Evolutionary conservation across 2,797 vertebrate species (phyloP).

Genomic region (Spondyliosoma cantharus): DNA sequence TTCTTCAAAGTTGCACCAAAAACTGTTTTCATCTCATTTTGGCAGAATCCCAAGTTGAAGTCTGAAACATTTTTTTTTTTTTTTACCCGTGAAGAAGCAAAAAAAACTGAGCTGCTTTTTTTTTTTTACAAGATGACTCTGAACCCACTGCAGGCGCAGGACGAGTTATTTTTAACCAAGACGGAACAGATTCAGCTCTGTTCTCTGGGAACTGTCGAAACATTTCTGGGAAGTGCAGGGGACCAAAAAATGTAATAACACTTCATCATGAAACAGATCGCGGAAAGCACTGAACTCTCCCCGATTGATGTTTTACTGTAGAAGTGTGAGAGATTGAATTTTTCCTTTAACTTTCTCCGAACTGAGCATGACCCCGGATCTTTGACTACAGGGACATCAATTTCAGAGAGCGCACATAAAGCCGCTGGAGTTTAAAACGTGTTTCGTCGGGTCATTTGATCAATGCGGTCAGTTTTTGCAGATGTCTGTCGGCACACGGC

Average conservation of each 20-base stretch:
- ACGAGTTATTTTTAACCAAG: background rate
- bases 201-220: background rate
- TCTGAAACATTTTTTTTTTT: too few relatives aligned
- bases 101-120: background rate
- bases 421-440: background rate
- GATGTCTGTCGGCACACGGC: background rate
- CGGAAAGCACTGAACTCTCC: background rate
- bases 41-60: background rate
- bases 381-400: background rate
- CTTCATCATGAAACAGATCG: slow-evolving; percentile 3
- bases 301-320: background rate
- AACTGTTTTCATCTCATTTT: background rate
- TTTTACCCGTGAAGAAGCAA: background rate
- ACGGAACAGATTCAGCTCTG: too few relatives aligned
- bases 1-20: background rate
- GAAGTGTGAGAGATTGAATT: background rate
- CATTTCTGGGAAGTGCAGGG: slow-evolving; percentile 3
- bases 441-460: background rate
- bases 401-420: background rate
- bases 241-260: background rate
- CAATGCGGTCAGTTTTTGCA: background rate
- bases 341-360: background rate
- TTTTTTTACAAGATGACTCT: background rate
- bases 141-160: background rate
- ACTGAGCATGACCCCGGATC: background rate